Conservation (phyloP, 2,113 vertebrate species). For the Globicephala melas region DNA sequence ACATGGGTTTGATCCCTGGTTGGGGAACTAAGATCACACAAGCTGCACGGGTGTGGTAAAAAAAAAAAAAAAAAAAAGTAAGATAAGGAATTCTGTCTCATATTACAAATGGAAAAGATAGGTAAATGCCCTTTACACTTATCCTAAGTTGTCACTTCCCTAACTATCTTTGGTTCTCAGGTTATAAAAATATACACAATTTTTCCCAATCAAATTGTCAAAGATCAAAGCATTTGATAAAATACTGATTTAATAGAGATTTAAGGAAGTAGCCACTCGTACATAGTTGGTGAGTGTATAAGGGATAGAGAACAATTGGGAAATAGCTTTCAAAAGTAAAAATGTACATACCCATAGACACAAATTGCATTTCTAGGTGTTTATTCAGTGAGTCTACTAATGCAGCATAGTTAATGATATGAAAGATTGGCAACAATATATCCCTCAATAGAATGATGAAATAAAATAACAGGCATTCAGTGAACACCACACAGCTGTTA, state of each 20-base stretch:
- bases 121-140: not conserved
- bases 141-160: not conserved
- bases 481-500: not conserved
- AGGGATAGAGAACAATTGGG: not conserved
- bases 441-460: not conserved
- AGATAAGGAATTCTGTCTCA: not conserved
- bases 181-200: not conserved
- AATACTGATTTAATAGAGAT: not conserved
- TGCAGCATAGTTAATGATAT: not conserved
- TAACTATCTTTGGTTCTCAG: not conserved
- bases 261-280: not conserved
- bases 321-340: not conserved
- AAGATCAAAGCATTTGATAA: not conserved
- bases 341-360: not conserved
- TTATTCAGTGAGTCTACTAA: not conserved
- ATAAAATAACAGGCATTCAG: not conserved
- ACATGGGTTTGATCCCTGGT: no score
- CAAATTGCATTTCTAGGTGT: not conserved
- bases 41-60: no score
- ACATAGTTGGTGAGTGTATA: not conserved
- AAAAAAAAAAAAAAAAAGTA: not conserved
- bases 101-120: not conserved
- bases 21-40: no score
- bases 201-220: not conserved
- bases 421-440: not conserved